Evolutionary conservation across 2,888 invertebrate species (phyloP), one percentile per base, ranked within the genome.

Genomic region (Eristalis tenax): DNA sequence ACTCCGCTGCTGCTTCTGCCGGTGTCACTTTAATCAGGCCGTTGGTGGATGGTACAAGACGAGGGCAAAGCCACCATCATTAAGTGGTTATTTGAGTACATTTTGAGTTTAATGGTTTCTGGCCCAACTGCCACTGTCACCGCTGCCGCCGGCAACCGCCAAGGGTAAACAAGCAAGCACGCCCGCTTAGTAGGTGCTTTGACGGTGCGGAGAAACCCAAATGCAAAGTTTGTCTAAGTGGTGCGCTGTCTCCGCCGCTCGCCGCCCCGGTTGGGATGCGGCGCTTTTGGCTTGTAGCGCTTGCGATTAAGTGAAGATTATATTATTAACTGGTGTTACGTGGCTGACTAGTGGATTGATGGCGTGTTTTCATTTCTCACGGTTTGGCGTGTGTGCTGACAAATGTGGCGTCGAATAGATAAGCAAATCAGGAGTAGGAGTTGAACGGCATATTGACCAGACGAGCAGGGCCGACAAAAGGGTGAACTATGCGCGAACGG

Each of bases 41-140:
- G 81, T 15, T 22, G 22, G 66, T 63, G 22, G 57, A 50, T 75
- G 75, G 35, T 32, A 73, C 56, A 64, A 74, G 63, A 78, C 75
- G 73, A 23, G 70, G 66, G 22, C 66, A 63, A 59, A 86, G 70
- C 65, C 70, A 75, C 74, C 74, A 83, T 83, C 82, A 83, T 83
- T 86, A 86, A 86, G 66, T 86, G 82, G 82, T 70, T 86, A 75
- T 78, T 82, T 78, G 26, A 82, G 78, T 82, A 70, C 56, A 82
- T 70, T 86, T 74, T 56, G 66, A 70, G 65, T 78, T 70, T 66
- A 86, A 83, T 86, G 73, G 75, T 79, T 74, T 78, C 43, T 76
- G 68, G 68, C 76, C 71, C 71, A 78, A 82, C 59, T 70, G 64
- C 63, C 38, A 50, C 26, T 4, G 73, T 38, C 65, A 65, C 65